A percentile compares a stretch with the other conserved stretches of the same genome.
Evolutionary conservation across 2,888 invertebrate species (phyloP).

Genomic region (Pachycephus smyrnensis): DNA sequence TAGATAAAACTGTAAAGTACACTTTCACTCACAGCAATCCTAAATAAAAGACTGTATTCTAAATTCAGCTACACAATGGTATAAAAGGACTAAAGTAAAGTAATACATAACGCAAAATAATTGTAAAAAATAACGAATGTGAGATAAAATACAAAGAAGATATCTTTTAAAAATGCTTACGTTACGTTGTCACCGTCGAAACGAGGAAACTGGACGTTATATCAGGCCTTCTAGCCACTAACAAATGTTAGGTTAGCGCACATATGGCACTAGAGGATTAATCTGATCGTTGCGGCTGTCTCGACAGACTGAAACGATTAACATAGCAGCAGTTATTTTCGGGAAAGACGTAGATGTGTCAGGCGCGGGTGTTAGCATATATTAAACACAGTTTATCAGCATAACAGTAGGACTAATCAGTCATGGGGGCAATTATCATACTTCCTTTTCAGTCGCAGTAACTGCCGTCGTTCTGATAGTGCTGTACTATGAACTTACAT

Average conservation of each 20-base stretch:
- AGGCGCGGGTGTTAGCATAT: neutral
- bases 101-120: neutral
- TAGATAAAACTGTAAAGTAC: neutral
- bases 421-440: conserved; percentile 58
- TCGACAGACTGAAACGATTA: neutral
- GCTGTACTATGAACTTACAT: neutral
- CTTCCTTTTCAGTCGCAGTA: conserved; percentile 37
- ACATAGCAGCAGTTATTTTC: neutral
- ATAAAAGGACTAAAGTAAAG: neutral
- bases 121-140: neutral
- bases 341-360: neutral
- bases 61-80: neutral
- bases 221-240: neutral
- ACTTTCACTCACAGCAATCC: neutral
- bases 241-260: neutral
- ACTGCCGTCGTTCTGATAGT: neutral
- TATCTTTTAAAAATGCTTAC: neutral
- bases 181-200: neutral
- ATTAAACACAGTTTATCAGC: neutral
- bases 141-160: neutral
- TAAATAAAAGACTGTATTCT: neutral
- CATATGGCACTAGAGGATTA: neutral
- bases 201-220: neutral
- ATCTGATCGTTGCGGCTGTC: neutral
- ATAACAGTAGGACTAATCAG: conserved; percentile 33